Evolutionary conservation across 2,888 invertebrate genomes (phyloP).

Genomic region (Eretmocerus hayati): DNA sequence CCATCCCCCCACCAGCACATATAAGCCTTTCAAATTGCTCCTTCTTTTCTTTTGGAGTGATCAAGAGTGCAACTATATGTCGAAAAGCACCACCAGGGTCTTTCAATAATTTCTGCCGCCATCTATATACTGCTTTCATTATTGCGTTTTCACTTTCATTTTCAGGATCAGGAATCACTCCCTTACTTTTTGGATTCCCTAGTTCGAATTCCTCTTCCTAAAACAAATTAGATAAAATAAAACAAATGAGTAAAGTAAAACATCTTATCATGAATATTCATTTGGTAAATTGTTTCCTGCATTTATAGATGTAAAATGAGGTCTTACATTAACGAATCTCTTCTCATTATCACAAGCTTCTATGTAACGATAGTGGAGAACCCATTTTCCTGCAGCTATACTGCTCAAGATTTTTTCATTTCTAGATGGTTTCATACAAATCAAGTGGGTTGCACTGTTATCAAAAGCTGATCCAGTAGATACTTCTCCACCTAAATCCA

Average conservation of each 20-base stretch:
- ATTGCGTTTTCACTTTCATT: constrained; percentile 48
- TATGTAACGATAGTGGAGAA: constrained; percentile 74
- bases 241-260: too few relatives aligned
- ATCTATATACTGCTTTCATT: constrained; percentile 58
- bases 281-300: too few relatives aligned
- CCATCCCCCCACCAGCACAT: constrained; percentile 67
- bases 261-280: too few relatives aligned
- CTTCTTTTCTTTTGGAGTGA: constrained; percentile 56
- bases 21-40: constrained; percentile 64
- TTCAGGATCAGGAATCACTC: constrained; percentile 47
- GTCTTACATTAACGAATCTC: constrained; percentile 58
- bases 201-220: constrained; percentile 80
- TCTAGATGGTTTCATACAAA: constrained; percentile 66
- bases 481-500: constrained; percentile 59
- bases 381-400: constrained; percentile 84
- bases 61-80: constrained; percentile 50
- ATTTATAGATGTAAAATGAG: too few relatives aligned
- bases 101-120: constrained; percentile 57
- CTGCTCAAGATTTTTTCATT: constrained; percentile 84
- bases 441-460: constrained; percentile 63
- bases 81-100: constrained; percentile 46
- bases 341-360: constrained; percentile 58
- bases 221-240: not conserved
- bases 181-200: constrained; percentile 64
- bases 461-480: constrained; percentile 55